Conservation (phyloP, 1,140 invertebrate genomes). For the Drosophila mauritiana region DNA sequence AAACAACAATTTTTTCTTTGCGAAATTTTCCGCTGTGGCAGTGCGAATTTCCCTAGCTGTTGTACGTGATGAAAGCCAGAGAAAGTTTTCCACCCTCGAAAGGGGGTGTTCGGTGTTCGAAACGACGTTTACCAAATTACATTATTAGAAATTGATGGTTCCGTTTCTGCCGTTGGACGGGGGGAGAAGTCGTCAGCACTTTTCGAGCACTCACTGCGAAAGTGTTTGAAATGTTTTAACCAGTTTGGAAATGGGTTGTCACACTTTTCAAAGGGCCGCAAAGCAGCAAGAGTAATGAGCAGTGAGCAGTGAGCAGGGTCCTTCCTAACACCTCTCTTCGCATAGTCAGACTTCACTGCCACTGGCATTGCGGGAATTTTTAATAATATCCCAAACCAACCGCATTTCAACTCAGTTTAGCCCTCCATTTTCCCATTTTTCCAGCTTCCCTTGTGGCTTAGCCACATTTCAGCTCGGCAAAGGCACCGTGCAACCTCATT, state of each 20-base stretch:
- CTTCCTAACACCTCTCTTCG: slow-evolving; percentile 26
- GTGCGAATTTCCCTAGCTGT: slow-evolving; percentile 58
- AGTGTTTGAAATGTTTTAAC: slow-evolving; percentile 31
- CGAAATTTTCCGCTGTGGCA: slow-evolving; percentile 12
- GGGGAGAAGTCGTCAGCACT: slow-evolving; percentile 32
- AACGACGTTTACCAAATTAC: slow-evolving; percentile 81
- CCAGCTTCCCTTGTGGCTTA: slow-evolving; percentile 25
- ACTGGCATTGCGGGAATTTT: slow-evolving; percentile 52
- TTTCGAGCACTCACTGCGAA: slow-evolving; percentile 15
- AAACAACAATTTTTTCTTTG: slow-evolving; percentile 23
- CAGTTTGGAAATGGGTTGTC: slow-evolving; percentile 22
- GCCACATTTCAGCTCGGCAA: slow-evolving; percentile 50
- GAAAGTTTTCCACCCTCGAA: slow-evolving; percentile 32
- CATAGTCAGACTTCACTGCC: slow-evolving; percentile 16
- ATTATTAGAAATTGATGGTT: slow-evolving; percentile 83
- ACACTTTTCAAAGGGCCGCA: neutral
- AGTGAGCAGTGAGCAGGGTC: slow-evolving; percentile 19
- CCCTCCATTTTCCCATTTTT: slow-evolving; percentile 15
- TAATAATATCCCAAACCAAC: slow-evolving; percentile 60
- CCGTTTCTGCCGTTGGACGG: slow-evolving; percentile 4
- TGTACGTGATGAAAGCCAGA: slow-evolving; percentile 61
- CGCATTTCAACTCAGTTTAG: slow-evolving; percentile 57
- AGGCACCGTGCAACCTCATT: slow-evolving; percentile 39
- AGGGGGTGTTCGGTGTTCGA: slow-evolving; percentile 40
- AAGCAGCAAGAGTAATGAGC: slow-evolving; percentile 24